Percentiles rank a stretch among this genome's conserved stretches.
These are phyloP conservation scores for Toxonevra muliebris DNA, from an alignment of 2,888 invertebrate genomes.

Conservation along the genomic window DNA sequence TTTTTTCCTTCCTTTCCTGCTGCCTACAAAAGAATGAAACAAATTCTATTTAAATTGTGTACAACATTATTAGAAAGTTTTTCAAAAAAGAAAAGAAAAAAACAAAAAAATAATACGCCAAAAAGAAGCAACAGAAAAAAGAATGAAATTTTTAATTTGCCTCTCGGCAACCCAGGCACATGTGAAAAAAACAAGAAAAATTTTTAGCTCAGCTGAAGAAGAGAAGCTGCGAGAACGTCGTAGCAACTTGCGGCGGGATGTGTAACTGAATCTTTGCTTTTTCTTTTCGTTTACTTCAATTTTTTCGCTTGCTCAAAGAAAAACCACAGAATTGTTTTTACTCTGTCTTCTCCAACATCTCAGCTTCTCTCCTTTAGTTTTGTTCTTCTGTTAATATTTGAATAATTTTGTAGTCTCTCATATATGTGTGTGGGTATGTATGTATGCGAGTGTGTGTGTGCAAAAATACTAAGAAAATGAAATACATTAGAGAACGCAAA, in stretches of 20 bases:
- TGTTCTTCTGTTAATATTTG: conserved; percentile 30
- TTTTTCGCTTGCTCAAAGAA: conserved; percentile 19
- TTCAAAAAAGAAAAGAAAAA: conserved; percentile 40
- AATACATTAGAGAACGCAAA: neutral
- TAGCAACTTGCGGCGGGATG: neutral
- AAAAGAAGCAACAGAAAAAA: conserved; percentile 31
- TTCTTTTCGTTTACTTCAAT: no score
- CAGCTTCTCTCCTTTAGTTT: neutral
- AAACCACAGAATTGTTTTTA: conserved; percentile 19
- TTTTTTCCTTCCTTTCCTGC: neutral
- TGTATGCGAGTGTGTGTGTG: conserved; percentile 9
- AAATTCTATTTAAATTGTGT: conserved; percentile 64
- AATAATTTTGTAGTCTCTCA: conserved; percentile 27
- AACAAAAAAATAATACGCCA: conserved; percentile 7
- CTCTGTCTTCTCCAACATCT: conserved; percentile 10
- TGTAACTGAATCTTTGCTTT: conserved; percentile 13
- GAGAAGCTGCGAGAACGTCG: neutral
- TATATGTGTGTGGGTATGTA: conserved; percentile 16
- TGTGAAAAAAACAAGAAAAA: conserved; percentile 10
- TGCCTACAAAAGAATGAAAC: conserved; percentile 31
- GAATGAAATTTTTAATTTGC: conserved; percentile 56
- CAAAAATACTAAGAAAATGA: conserved; percentile 11
- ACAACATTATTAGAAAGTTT: conserved; percentile 63
- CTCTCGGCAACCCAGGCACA: conserved; percentile 45
- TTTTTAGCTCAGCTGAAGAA: neutral